These are phyloP conservation scores for Hypsibius dujardini DNA, from an alignment of 1,140 invertebrate genomes.

Conservation along the genomic window DNA sequence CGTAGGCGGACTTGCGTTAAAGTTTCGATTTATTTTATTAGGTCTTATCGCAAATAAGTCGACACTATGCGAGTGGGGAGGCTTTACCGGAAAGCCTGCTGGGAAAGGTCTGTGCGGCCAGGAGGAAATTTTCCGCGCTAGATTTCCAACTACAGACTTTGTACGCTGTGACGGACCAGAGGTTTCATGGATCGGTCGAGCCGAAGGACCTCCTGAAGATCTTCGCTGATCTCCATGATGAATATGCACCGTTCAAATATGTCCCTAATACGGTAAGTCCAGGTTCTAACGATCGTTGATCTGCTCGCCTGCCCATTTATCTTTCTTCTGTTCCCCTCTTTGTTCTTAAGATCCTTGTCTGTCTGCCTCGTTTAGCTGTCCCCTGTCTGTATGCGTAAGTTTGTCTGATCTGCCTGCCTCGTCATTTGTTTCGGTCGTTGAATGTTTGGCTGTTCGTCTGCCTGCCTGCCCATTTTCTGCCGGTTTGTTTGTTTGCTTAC, in stretches of 20 bases:
- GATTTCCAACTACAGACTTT: conserved; percentile 79
- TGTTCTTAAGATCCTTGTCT: too few species aligned
- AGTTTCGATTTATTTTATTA: conserved; percentile 28
- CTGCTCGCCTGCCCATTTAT: too few species aligned
- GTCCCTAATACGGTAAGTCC: conserved; percentile 58
- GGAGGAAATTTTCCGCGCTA: conserved; percentile 64
- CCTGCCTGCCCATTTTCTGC: too few species aligned
- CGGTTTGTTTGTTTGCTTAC: too few species aligned
- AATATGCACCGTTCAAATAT: conserved; percentile 69
- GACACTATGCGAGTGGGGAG: conserved; percentile 73
- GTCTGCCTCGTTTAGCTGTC: too few species aligned
- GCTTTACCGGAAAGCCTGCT: conserved; percentile 57
- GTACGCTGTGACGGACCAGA: conserved; percentile 71
- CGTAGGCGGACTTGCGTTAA: too few species aligned
- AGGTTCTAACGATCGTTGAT: background rate
- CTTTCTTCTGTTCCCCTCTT: too few species aligned
- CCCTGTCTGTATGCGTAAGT: too few species aligned
- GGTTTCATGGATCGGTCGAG: conserved; percentile 49
- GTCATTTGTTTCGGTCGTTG: too few species aligned
- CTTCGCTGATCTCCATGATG: conserved; percentile 55
- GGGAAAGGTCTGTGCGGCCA: conserved; percentile 56
- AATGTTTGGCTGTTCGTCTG: too few species aligned
- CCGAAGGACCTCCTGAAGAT: conserved; percentile 47
- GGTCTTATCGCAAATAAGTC: conserved; percentile 67
- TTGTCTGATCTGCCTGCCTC: too few species aligned